Evolutionary conservation across 1,140 invertebrate genomes (phyloP).

Genomic region (Zaprionus camerounensis): DNA sequence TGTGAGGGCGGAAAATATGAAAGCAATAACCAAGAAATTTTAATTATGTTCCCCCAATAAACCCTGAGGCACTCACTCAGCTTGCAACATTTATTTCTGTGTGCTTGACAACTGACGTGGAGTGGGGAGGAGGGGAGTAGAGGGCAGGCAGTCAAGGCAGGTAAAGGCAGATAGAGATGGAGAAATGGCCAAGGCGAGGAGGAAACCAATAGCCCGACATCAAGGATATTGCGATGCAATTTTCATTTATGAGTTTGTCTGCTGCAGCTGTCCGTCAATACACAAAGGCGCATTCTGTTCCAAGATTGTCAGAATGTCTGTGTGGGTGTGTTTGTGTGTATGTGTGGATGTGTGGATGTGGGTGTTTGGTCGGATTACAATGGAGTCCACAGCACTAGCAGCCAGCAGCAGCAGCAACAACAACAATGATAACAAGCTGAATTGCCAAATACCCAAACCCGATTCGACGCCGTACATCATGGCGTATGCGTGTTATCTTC

Average conservation of each 20-base stretch:
- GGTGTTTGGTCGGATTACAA: constrained; percentile 30
- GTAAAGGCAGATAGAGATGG: background rate
- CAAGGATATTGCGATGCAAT: constrained; percentile 60
- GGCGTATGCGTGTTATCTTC: constrained; percentile 73
- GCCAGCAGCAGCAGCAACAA: constrained; percentile 1
- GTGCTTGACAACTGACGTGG: background rate
- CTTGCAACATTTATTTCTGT: constrained; percentile 15
- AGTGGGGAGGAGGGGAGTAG: too few species aligned
- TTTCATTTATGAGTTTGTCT: constrained; percentile 69
- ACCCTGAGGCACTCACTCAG: constrained; percentile 18
- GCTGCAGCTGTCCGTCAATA: constrained; percentile 45
- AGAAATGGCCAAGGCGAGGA: constrained; percentile 15
- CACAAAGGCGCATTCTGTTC: constrained; percentile 38
- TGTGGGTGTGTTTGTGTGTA: constrained; percentile 13
- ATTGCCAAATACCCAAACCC: constrained; percentile 25
- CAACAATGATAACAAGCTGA: constrained; percentile 27
- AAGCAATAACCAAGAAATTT: constrained; percentile 29
- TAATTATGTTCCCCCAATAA: constrained; percentile 35
- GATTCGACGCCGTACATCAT: constrained; percentile 37
- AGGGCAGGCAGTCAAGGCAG: background rate
- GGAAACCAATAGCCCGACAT: constrained; percentile 17
- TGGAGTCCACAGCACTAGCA: constrained; percentile 1
- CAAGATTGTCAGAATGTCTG: background rate
- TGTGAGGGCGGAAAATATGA: background rate
- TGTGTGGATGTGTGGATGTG: constrained; percentile 7